phyloP scores from a whole-genome alignment of 2,113 vertebrate species.

The Synchiropus splendidus region DNA sequence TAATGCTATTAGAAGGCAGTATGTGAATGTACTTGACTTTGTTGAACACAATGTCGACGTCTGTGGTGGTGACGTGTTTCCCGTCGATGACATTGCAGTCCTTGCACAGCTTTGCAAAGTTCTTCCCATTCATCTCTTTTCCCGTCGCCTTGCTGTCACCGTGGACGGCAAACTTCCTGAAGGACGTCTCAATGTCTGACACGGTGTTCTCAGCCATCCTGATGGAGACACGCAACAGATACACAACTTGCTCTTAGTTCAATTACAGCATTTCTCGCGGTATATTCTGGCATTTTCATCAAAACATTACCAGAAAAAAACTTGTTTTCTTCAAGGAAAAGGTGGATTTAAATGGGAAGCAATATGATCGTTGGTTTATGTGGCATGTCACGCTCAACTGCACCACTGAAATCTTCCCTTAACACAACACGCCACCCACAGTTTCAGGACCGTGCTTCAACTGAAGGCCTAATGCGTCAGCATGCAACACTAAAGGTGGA shows the following conservation, averaged over 20 bases:
- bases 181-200: conserved; percentile 64
- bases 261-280: not conserved
- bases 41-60: conserved; percentile 80
- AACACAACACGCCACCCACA: no score
- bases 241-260: no score
- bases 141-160: conserved; percentile 72
- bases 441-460: no score
- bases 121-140: conserved; percentile 77
- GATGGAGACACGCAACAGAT: conserved; percentile 7
- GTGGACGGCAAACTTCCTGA: conserved; percentile 72
- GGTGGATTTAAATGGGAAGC: no score
- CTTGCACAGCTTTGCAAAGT: conserved; percentile 84
- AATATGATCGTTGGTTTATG: no score
- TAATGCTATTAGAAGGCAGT: conserved; percentile 15
- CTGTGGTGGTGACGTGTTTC: conserved; percentile 73
- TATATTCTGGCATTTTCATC: no score
- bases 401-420: no score
- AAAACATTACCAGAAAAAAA: no score
- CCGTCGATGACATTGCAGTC: conserved; percentile 79
- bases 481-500: no score
- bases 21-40: conserved; percentile 78
- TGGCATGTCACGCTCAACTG: no score
- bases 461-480: no score
- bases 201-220: conserved; percentile 61
- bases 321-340: no score